Conservation (phyloP, 2,113 vertebrate species). For the Oreochromis tanganicae region DNA sequence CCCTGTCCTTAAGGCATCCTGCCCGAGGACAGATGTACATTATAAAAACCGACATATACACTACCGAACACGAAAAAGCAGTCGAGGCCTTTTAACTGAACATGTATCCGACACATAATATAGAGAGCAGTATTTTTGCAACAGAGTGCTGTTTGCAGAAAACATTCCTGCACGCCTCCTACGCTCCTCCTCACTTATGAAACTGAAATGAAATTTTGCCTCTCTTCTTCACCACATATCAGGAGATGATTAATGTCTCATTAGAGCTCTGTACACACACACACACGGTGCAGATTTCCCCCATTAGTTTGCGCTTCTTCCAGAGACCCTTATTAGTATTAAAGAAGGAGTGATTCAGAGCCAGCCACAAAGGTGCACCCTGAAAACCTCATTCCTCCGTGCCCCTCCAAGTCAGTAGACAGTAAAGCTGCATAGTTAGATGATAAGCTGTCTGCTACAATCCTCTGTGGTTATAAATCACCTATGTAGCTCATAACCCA, state of each 20-base stretch:
- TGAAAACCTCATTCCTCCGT: background rate
- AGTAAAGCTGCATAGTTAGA: background rate
- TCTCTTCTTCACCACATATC: background rate
- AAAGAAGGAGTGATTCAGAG: slow-evolving; percentile 8
- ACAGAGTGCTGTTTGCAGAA: background rate
- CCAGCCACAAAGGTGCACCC: background rate
- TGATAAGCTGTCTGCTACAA: background rate
- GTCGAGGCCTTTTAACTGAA: background rate
- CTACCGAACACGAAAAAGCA: background rate
- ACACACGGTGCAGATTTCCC: background rate
- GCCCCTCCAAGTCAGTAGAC: background rate
- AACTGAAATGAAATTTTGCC: slow-evolving; percentile 21
- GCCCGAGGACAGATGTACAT: background rate
- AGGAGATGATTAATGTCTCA: slow-evolving; percentile 37
- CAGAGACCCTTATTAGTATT: background rate
- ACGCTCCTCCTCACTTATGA: slow-evolving; percentile 16
- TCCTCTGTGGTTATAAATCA: slow-evolving; percentile 2
- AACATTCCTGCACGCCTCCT: slow-evolving; percentile 38
- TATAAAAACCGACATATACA: background rate
- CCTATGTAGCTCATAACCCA: slow-evolving; percentile 27
- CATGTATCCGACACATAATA: background rate
- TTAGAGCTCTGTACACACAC: background rate
- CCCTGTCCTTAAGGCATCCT: background rate
- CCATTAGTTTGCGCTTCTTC: background rate
- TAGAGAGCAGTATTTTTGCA: background rate